Percentiles rank a stretch among this genome's conserved stretches.
phyloP scores from a whole-genome alignment of 2,797 vertebrate genomes.

The Melanogrammus aeglefinus region DNA sequence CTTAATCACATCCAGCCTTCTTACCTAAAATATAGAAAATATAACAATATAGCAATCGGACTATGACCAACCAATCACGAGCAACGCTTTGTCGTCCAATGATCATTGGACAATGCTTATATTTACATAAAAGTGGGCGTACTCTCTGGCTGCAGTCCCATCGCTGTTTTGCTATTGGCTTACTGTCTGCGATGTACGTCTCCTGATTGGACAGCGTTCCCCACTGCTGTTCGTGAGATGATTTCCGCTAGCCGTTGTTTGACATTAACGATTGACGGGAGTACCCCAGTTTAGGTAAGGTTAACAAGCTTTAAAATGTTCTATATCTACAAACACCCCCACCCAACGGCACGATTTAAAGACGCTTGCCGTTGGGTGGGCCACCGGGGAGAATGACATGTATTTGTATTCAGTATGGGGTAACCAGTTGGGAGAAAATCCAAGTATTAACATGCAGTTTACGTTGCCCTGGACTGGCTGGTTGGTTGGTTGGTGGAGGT shows the following conservation, averaged over 20 bases:
- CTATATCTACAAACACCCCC: neutral
- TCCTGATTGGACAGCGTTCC: slow-evolving; percentile 8
- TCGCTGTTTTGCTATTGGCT: slow-evolving; percentile 44
- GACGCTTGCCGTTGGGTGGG: neutral
- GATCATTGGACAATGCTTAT: neutral
- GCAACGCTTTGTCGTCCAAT: neutral
- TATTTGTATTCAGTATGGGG: neutral
- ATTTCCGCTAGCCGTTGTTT: slow-evolving; percentile 54
- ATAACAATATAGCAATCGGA: neutral
- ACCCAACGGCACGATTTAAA: neutral
- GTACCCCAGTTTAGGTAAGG: slow-evolving; percentile 60
- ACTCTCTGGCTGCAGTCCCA: fast-evolving
- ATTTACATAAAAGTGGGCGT: slow-evolving; percentile 31
- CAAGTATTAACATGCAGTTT: neutral
- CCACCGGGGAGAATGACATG: neutral
- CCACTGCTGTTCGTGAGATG: neutral
- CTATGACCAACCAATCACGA: slow-evolving; percentile 21
- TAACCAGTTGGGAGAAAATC: neutral
- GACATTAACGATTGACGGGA: slow-evolving; percentile 56
- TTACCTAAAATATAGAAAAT: neutral
- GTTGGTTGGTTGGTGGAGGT: slow-evolving; percentile 32
- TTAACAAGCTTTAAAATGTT: slow-evolving; percentile 11
- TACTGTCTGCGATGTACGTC: slow-evolving; percentile 35
- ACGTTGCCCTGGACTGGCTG: neutral
- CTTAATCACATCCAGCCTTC: neutral